A percentile compares a stretch with the other conserved stretches of the same genome.
Conservation (phyloP, 37 sponge, comb jelly and placozoan genomes). For the Beroe forskalii region DNA sequence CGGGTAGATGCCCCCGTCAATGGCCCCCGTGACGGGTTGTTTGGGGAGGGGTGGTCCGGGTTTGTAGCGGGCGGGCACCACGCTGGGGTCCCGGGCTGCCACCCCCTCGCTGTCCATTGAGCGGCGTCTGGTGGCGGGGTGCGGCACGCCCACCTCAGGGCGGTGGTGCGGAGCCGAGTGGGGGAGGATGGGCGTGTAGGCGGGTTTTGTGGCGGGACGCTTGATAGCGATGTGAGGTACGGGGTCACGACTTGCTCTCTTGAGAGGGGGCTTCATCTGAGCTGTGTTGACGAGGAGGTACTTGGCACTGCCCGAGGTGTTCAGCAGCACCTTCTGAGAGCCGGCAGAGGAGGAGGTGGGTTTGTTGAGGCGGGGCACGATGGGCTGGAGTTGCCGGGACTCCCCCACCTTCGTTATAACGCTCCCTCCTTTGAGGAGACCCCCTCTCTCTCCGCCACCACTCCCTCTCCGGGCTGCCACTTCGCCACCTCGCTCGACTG, state of each 20-base stretch:
- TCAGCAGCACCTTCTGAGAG: slow-evolving; percentile 30
- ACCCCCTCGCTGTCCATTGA: not conserved
- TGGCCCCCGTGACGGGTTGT: not conserved
- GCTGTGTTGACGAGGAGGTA: slow-evolving; percentile 36
- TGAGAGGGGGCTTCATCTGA: slow-evolving; percentile 26
- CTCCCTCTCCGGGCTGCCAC: not conserved
- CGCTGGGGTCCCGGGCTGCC: not conserved
- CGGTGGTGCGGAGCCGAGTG: not conserved
- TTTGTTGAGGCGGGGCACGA: slow-evolving; percentile 1
- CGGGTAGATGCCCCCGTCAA: slow-evolving; percentile 28
- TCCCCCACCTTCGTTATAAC: not conserved
- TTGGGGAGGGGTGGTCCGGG: slow-evolving; percentile 23
- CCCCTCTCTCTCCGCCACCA: not conserved
- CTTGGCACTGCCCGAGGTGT: slow-evolving; percentile 52
- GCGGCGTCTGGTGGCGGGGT: not conserved
- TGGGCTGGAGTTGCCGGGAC: not conserved
- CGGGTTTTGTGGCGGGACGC: slow-evolving; percentile 15
- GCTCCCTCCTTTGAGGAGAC: not conserved
- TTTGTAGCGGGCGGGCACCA: not conserved
- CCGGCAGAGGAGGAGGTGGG: not conserved
- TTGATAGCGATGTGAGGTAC: slow-evolving; percentile 37
- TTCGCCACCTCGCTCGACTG: not conserved
- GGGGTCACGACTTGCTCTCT: not conserved
- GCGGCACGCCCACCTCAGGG: not conserved
- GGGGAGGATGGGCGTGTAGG: not conserved